Evolutionary conservation across 1,140 invertebrate species (phyloP).

Genomic region (Trinorchestia longiramus): DNA sequence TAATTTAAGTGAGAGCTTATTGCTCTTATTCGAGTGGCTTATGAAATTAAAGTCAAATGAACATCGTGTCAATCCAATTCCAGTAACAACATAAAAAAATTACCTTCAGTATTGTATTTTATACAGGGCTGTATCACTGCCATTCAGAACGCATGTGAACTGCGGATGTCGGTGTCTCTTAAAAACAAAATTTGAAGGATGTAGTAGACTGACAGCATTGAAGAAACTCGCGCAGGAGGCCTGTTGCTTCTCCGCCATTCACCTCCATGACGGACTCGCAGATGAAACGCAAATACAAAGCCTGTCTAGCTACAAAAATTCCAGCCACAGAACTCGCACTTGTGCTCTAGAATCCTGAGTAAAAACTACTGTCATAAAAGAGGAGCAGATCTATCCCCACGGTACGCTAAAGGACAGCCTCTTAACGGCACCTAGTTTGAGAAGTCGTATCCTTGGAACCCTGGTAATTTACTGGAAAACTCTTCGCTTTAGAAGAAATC

Average conservation of each 20-base stretch:
- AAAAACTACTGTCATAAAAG: too few relatives aligned
- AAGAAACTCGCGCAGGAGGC: not conserved
- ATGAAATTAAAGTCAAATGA: not conserved
- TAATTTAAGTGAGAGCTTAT: not conserved
- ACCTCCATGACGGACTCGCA: not conserved
- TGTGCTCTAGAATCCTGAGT: too few relatives aligned
- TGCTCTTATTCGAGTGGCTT: not conserved
- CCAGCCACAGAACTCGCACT: not conserved
- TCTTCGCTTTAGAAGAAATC: not conserved
- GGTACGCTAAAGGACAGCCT: not conserved
- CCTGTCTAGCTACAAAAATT: not conserved
- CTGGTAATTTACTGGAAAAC: too few relatives aligned
- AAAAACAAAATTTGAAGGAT: not conserved
- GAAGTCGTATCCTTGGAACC: not conserved
- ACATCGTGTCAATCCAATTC: not conserved
- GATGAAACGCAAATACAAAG: not conserved
- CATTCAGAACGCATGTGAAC: not conserved
- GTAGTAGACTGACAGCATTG: not conserved
- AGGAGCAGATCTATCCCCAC: not conserved
- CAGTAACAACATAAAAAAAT: not conserved
- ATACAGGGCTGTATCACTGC: not conserved
- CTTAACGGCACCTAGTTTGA: not conserved
- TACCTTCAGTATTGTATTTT: not conserved
- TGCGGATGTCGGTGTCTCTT: not conserved
- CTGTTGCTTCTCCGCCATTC: not conserved